These are phyloP conservation scores for Agelas oroides DNA, from an alignment of 37 sponge, comb jelly and placozoan species.

Conservation along the genomic window DNA sequence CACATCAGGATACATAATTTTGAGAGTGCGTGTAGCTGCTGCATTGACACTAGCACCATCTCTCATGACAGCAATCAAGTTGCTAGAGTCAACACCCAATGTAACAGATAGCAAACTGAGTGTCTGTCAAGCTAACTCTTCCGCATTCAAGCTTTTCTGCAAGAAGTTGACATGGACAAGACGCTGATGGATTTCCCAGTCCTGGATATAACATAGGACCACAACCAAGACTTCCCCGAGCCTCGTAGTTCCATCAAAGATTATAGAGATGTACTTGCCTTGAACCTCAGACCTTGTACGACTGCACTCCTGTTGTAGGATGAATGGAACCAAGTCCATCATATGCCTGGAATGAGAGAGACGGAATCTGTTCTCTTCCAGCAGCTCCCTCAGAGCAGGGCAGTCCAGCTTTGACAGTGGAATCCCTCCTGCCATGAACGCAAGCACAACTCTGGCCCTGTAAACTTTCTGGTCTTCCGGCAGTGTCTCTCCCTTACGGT, in stretches of 20 bases:
- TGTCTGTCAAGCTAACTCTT: conserved; percentile 33
- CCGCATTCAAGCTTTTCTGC: conserved; percentile 18
- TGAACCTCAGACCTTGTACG: too few species aligned
- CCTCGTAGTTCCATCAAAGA: conserved; percentile 39
- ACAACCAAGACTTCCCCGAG: conserved; percentile 31
- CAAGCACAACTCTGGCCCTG: conserved; percentile 21
- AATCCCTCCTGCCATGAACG: conserved; percentile 15
- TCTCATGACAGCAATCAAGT: conserved; percentile 44
- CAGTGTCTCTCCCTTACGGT: conserved; percentile 20
- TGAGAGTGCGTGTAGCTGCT: conserved; percentile 26
- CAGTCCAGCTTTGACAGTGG: conserved; percentile 16
- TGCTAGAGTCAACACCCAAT: too few species aligned
- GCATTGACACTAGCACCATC: conserved; percentile 24
- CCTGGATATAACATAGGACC: conserved; percentile 25
- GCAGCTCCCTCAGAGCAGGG: conserved; percentile 1
- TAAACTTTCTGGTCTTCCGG: conserved; percentile 26
- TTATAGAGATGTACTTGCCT: too few species aligned
- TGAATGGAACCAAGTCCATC: too few species aligned
- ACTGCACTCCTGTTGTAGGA: too few species aligned
- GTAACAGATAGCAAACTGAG: conserved; percentile 17
- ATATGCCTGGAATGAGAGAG: too few species aligned
- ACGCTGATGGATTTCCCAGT: conserved; percentile 41
- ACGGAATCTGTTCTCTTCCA: neutral
- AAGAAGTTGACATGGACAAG: conserved; percentile 10
- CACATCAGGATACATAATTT: conserved; percentile 10